Evolutionary conservation across 1,140 invertebrate genomes (phyloP), one percentile per base, ranked within the genome.

Genomic region (Pseudomyrmex pallidus): DNA sequence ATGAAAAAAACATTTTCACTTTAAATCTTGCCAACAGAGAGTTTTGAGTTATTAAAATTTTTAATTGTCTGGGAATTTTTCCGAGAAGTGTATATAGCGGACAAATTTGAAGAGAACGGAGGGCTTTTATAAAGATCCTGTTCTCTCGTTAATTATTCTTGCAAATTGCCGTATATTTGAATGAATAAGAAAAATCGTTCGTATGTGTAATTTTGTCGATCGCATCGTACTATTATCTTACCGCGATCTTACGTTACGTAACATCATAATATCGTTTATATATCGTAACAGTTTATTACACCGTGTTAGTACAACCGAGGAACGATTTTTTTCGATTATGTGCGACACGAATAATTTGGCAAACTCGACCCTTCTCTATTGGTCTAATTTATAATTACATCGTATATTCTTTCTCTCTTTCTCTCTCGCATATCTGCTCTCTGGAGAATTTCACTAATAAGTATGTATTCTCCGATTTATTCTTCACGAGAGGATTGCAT

Each of bases 21-120:
- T 68, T 1, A 15, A 3, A 9, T 67, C 17, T n/a, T 50, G 5
- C 15, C 17, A 4, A 50, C 59, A 48, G 25, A 35, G 35, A 25
- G 48, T 70, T 48, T 48, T n/a, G 10, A 80, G 13, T 80, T 80
- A 61, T 80, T 13, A 50, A 59, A 50, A 59, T 22, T 7, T 15
- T 50, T 12, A 20, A 80, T 50, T 13, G 22, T 8, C 10, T 25
- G 9, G n/a, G 44, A 48, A 59, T 59, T 50, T 67, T 57, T 48
- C 22, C 25, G 22, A 35, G 48, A 70, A 68, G 22, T 15, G 12
- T 48, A 13, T 22, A 22, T 15, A 35, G 35, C n/a, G 10, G 12
- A 12, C 25, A 46, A 9, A 20, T 59, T 68, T 20, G 17, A 70
- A 20, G 64, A 35, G 35, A 76, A 70, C 48, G 74, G 13, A 78